These are phyloP conservation scores for Steinernema feltiae DNA, from an alignment of 1,140 invertebrate species.

Conservation along the genomic window DNA sequence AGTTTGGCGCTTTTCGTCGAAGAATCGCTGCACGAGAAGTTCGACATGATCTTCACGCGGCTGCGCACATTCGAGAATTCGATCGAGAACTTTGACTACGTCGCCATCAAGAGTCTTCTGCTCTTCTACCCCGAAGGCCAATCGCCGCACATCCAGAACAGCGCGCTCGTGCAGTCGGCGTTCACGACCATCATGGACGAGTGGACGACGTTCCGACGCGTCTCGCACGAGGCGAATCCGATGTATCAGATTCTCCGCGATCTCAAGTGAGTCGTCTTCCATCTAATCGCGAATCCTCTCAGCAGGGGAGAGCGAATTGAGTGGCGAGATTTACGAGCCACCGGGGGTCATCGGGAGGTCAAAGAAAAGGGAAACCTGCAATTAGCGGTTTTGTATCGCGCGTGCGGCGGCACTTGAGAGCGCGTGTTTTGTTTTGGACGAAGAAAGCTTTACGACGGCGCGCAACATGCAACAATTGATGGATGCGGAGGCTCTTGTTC, in stretches of 20 bases:
- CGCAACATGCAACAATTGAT: not conserved
- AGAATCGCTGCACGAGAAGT: not conserved
- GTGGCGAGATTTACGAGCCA: not conserved
- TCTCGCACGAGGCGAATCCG: not conserved
- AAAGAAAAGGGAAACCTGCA: constrained; percentile 1
- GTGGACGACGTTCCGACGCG: not conserved
- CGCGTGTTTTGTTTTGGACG: not conserved
- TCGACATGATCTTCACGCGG: not conserved
- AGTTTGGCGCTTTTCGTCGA: not conserved
- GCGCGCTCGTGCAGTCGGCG: not conserved
- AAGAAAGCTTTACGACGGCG: not conserved
- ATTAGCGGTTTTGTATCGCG: constrained; percentile 3
- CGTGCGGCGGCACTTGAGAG: constrained; percentile 3
- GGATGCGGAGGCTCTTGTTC: too few relatives aligned
- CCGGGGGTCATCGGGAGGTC: constrained; percentile 2
- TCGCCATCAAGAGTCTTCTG: not conserved
- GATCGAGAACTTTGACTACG: not conserved
- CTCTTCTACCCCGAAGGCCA: not conserved
- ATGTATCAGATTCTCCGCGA: constrained; percentile 11
- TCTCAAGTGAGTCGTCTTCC: not conserved
- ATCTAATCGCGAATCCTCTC: not conserved
- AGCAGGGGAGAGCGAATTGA: not conserved
- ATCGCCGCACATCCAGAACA: constrained; percentile 4
- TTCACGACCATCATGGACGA: not conserved
- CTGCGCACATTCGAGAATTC: not conserved